Evolutionary conservation across 2,888 invertebrate genomes (phyloP).

Genomic region (Rotaria socialis): DNA sequence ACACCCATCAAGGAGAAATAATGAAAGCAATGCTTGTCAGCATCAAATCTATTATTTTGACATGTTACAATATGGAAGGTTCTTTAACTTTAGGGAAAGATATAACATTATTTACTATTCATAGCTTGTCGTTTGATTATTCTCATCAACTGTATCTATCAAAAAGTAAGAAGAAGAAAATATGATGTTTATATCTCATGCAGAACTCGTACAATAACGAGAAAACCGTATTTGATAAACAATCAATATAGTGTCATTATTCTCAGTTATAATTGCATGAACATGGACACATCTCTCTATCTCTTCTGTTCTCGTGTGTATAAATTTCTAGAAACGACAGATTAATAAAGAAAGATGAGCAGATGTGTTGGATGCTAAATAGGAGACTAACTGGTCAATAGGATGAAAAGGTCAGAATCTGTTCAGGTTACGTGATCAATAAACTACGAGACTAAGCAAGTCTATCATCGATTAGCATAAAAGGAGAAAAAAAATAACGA

Average conservation of each 20-base stretch:
- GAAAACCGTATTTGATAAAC: not conserved
- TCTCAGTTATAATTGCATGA: not conserved
- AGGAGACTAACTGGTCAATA: not conserved
- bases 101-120: not conserved
- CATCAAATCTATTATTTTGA: not conserved
- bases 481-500: not conserved
- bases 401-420: not conserved
- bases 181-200: not conserved
- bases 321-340: not conserved
- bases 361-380: not conserved
- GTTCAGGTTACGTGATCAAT: not conserved
- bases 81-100: not conserved
- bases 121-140: not conserved
- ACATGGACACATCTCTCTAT: not conserved
- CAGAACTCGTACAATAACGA: not conserved
- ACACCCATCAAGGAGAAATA: not conserved
- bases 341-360: conserved; percentile 13
- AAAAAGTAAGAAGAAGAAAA: not conserved
- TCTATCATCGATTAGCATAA: not conserved
- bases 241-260: not conserved
- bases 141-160: not conserved
- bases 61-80: not conserved
- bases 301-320: not conserved
- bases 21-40: not conserved
- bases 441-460: not conserved